Evolutionary conservation across 1,140 invertebrate species (phyloP), one percentile per base, ranked within the genome.

Genomic region (Solen grandis): DNA sequence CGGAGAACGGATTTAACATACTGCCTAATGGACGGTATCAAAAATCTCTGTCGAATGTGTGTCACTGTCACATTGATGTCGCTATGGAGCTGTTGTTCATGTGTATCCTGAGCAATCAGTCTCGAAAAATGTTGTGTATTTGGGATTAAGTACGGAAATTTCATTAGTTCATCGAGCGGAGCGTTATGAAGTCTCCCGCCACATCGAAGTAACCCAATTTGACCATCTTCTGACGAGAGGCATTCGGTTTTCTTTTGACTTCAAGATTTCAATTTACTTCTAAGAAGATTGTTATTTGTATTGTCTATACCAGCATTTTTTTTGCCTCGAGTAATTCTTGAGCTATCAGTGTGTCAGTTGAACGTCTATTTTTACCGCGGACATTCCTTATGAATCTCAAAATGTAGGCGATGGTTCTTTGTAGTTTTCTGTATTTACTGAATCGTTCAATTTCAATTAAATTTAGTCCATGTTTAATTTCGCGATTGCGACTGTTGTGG

Each of bases 61-160:
- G 63, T 66, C n/a, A 66, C 38, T n/a, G 63, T 66, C 19, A 16
- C n/a, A 25, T 38, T 66, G 10, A 19, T 8, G 19, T 35, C 63
- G 25, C 29, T 2, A 36, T 31, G 63, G 22, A 66, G 63, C 22
- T 19, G 35, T n/a, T 25, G 33, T 35, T 35, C 35, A 35, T 66
- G 63, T 27, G 35, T 35, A 38, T 66, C 63, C 19, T 33, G n/a
- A 19, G 2, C 5, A 31, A 66, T 25, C 35, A 66, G 25, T 19
- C 16, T 13, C 10, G 63, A 5, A 16, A 36, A 36, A 8, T 19
- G 29, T 19, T 66, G 63, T 38, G 14, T 66, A 29, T 66, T 13
- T 35, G 63, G 63, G 14, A 66, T 19, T 13, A 66, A 35, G 63
- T 66, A 66, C 10, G 63, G 63, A 36, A 66, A 66, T 38, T 66